Percentiles rank a stretch among this genome's conserved stretches.
Conservation (phyloP, 2,888 invertebrate genomes). For the Spialia ferax region DNA sequence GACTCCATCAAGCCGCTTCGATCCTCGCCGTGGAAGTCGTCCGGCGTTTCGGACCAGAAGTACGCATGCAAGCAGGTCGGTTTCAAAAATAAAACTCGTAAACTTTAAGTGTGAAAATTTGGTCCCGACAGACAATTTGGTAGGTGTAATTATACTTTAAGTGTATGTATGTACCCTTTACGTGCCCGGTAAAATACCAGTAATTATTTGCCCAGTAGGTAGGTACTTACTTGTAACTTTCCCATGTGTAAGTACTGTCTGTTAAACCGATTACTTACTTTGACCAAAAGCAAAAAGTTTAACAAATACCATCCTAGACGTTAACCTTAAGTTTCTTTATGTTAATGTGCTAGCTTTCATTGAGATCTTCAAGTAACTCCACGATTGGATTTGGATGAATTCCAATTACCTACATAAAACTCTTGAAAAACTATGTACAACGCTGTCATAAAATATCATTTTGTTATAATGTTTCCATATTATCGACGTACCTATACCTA, state of each 20-base stretch:
- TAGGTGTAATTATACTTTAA: background rate
- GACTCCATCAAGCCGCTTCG: constrained; percentile 90
- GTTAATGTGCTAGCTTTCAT: constrained; percentile 19
- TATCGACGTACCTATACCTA: too few relatives aligned
- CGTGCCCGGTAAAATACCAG: background rate
- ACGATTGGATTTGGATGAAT: constrained; percentile 54
- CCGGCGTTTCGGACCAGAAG: constrained; percentile 86
- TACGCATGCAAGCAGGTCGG: constrained; percentile 88
- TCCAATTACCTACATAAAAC: constrained; percentile 50
- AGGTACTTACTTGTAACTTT: background rate
- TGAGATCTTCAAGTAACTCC: constrained; percentile 38
- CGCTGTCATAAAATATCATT: background rate
- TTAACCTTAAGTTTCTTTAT: constrained; percentile 16
- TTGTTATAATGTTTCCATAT: background rate
- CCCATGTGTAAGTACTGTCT: background rate
- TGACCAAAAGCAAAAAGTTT: constrained; percentile 5
- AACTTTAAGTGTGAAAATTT: background rate
- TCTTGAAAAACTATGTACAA: background rate
- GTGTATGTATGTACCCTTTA: background rate
- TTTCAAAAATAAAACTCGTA: background rate
- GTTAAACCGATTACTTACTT: constrained; percentile 17
- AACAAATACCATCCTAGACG: constrained; percentile 9
- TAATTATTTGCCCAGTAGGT: background rate
- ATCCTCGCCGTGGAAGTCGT: constrained; percentile 87
- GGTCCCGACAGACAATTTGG: background rate